Base-by-base conservation (phyloP, 2,797 vertebrate species). In the Sciurus carolinensis region DNA sequence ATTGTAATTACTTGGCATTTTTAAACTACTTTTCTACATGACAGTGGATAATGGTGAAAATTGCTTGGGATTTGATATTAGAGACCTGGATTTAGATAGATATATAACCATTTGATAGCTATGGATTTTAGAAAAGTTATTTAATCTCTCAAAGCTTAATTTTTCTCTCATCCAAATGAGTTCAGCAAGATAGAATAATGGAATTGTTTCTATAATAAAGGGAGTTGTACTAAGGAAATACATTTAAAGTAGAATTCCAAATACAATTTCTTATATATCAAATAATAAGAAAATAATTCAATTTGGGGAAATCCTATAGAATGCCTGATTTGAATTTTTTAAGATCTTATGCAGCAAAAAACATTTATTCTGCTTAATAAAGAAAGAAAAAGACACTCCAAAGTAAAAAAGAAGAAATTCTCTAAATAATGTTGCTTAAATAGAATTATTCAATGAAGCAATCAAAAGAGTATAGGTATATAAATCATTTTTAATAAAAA, bases 221-320 rank as follows among this genome's bases (percentile, higher is more conserved):
- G 71, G 1, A 54, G 18, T n/a, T 69, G 42, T 52, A 18, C 44
- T 90, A 77, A 91, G 81, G 30, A 94, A 71, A 13, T 1, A 76
- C 24, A 88, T 85, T 54, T 79, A 82, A 85, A 80, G 11, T 75
- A 90, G 15, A 89, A 75, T 17, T 30, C 1, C 80, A 69, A 95
- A 87, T 80, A 42, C 11, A 57, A 11, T 50, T 87, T 28, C 14
- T n/a, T 39, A 3, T 88, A 13, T 50, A 54, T 73, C 17, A 83
- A 0, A 67, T 67, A 54, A n/a, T 18, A 44, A 84, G 67, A 18
- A 92, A 81, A 59, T 0, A 17, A 66, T 67, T 7, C 22, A 4
- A 42, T 69, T 94, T 33, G 44, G 47, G 1, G 59, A 81, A n/a
- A 67, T n/a, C 11, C 20, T 28, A 33, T 80, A 69, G 94, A 94